Base-by-base conservation (phyloP, 2,797 vertebrate species). In the Oreochromis grahami region DNA sequence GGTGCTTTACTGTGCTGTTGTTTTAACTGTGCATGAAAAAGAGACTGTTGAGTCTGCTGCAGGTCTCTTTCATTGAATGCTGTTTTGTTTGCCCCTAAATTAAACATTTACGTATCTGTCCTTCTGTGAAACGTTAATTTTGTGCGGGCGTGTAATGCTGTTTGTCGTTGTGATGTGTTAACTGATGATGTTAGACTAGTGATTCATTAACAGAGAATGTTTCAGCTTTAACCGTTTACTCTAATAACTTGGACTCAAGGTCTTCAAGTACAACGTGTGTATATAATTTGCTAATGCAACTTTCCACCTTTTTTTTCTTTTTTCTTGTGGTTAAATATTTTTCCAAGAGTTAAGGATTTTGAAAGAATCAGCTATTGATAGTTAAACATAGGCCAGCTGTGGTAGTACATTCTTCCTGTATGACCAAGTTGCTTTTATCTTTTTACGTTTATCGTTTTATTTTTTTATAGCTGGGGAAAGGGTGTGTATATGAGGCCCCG, bases 341-440 rank as follows among this genome's bases (percentile, higher is more conserved):
- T 92, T 87, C 85, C 38, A 78, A 84, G 56, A 84, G 87, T 92
- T 88, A 82, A 86, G 81, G 70, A 84, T 90, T 90, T 86, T 79
- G 80, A 53, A 41, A 56, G 76, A 87, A 87, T 84, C 79, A 86
- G 70, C 77, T 85, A 86, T 43, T 88, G 89, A 84, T 90, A 82
- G 85, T 85, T 92, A 86, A 94, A 93, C 85, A 82, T 81, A 80
- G 82, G 79, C 91, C 91, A 91, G 91, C 89, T 90, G 91, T 84
- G 88, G 84, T 89, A 87, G 24, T 85, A 84, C 92, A 94, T 95
- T 95, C 91, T 81, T 94, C 70, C 83, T 84, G 50, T 86, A 85
- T 92, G 91, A 93, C 89, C 92, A 80, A 80, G 81, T 74, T 32
- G 79, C 77, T 91, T 91, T 95, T 95, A 96, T 96, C 95, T n/a